Evolutionary conservation across 2,113 vertebrate genomes (phyloP).

Genomic region (Coptodon rendalli): DNA sequence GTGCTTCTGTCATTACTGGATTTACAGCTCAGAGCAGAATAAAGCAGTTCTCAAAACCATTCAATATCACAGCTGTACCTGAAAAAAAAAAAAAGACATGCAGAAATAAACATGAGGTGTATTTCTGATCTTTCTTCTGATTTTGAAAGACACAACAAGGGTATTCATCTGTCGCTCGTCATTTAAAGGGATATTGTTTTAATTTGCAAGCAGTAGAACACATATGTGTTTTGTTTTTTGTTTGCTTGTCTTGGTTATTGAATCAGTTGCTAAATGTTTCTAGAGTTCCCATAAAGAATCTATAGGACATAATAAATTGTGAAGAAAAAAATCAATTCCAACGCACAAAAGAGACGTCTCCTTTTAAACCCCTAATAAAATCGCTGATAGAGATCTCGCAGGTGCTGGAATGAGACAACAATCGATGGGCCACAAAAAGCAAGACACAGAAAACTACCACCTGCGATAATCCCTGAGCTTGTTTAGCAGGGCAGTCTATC

Average conservation of each 20-base stretch:
- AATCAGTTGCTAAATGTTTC: background rate
- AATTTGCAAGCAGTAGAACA: background rate
- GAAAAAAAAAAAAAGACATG: background rate
- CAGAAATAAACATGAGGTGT: background rate
- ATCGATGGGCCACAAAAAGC: constrained; percentile 31
- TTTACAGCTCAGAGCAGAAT: constrained; percentile 38
- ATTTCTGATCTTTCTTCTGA: background rate
- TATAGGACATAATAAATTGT: background rate
- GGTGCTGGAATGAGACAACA: constrained; percentile 17
- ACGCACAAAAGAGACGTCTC: background rate
- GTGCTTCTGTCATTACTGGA: constrained; percentile 43
- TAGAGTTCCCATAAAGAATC: background rate
- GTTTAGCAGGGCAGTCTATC: constrained; percentile 8
- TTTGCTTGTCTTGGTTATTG: background rate
- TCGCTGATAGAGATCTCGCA: constrained; percentile 8
- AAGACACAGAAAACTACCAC: constrained; percentile 22
- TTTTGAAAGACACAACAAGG: background rate
- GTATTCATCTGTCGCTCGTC: background rate
- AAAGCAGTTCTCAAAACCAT: background rate
- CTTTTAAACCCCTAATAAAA: constrained; percentile 4
- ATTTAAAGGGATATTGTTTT: background rate
- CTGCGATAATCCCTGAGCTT: constrained; percentile 13
- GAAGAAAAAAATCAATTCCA: background rate
- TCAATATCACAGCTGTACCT: background rate
- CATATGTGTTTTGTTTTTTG: background rate